Conservation (phyloP, 2,113 vertebrate genomes). For the Tichodroma muraria region DNA sequence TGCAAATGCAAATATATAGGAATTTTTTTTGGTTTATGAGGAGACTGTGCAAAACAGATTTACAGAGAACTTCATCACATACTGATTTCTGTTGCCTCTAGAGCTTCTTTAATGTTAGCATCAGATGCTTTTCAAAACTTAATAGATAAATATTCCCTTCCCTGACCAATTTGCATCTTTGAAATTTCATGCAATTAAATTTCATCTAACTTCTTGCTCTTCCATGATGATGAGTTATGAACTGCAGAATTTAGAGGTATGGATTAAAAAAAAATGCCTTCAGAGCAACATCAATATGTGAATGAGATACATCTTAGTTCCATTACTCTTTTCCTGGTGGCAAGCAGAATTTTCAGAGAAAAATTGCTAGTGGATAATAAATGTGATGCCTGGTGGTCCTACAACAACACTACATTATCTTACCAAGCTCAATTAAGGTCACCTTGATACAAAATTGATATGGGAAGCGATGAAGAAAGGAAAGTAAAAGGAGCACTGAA, state of each 20-base stretch:
- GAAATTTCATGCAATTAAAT: slow-evolving; percentile 53
- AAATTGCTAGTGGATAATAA: slow-evolving; percentile 28
- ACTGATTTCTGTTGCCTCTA: slow-evolving; percentile 16
- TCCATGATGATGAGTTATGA: slow-evolving; percentile 39
- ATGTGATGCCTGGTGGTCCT: slow-evolving; percentile 13
- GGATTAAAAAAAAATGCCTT: neutral
- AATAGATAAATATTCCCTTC: slow-evolving; percentile 44
- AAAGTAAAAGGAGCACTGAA: neutral
- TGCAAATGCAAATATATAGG: neutral
- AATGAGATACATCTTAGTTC: neutral
- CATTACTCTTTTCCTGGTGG: slow-evolving; percentile 19
- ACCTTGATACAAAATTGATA: slow-evolving; percentile 43
- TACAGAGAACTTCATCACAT: slow-evolving; percentile 16
- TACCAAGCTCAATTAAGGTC: slow-evolving; percentile 17
- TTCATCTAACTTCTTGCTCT: slow-evolving; percentile 27
- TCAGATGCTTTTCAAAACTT: slow-evolving; percentile 52
- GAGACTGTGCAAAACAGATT: slow-evolving; percentile 17
- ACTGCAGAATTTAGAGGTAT: slow-evolving; percentile 1
- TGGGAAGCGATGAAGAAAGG: neutral
- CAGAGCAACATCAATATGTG: neutral
- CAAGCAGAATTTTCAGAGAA: slow-evolving; percentile 24
- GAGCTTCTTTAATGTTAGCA: slow-evolving; percentile 33
- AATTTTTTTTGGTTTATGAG: neutral
- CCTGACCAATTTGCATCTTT: slow-evolving; percentile 38
- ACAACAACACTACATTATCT: slow-evolving; percentile 1